These are phyloP conservation scores for Actenoides hombroni DNA, from an alignment of 2,113 vertebrate genomes.

Conservation along the genomic window DNA sequence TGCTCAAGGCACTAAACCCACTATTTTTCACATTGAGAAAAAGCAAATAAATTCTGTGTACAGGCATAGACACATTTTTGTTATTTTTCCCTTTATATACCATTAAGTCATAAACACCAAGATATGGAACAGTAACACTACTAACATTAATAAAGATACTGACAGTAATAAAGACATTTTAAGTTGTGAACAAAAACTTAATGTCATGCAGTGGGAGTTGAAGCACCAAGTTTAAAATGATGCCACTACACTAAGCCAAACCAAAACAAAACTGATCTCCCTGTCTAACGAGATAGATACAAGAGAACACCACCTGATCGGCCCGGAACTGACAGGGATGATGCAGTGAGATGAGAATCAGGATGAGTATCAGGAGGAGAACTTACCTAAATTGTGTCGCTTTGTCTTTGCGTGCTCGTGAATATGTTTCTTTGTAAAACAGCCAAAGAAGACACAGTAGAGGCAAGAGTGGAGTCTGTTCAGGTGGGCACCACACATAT, in stretches of 20 bases:
- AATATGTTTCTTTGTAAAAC: conserved; percentile 98
- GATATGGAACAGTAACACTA: neutral
- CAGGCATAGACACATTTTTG: neutral
- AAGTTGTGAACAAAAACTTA: neutral
- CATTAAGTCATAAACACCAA: neutral
- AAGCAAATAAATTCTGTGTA: neutral
- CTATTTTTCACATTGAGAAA: neutral
- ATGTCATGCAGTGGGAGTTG: neutral
- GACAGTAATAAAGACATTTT: neutral
- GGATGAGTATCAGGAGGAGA: neutral
- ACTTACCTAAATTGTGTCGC: conserved; percentile 97
- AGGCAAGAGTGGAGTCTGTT: conserved; percentile 98
- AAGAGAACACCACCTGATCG: neutral
- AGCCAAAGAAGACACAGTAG: conserved; percentile 98
- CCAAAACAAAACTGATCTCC: neutral
- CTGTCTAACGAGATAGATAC: neutral
- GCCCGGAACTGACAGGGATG: neutral
- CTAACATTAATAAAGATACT: neutral
- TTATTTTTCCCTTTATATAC: neutral
- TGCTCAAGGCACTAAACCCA: neutral
- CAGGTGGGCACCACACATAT: conserved; percentile 89
- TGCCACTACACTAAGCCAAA: neutral
- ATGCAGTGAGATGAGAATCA: neutral
- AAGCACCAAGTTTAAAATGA: neutral
- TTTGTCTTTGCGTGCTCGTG: conserved; percentile 98